These are phyloP conservation scores for Tetragnatha versicolor DNA, from an alignment of 1,140 invertebrate species.

Conservation along the genomic window DNA sequence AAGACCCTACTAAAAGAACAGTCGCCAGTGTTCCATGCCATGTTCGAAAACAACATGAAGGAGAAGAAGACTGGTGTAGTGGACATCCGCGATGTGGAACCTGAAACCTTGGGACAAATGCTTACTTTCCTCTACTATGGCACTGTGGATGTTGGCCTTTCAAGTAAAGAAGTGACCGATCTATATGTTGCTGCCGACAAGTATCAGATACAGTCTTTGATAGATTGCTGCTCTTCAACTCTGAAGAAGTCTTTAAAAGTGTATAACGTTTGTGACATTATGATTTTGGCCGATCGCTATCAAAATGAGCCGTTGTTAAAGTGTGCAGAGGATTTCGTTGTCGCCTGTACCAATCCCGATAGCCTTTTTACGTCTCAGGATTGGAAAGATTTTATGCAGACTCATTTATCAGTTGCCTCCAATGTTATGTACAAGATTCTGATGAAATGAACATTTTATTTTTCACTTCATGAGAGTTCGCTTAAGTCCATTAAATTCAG, in stretches of 20 bases:
- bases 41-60: conserved; percentile 99
- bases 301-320: not conserved
- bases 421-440: not conserved
- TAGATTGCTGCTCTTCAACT: not conserved
- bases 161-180: not conserved
- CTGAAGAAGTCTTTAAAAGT: not conserved
- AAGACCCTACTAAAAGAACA: conserved; percentile 95
- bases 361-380: not conserved
- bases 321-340: not conserved
- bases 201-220: not conserved
- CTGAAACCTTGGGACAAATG: not conserved
- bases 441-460: too few species aligned
- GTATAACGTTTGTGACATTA: not conserved
- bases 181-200: not conserved
- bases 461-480: too few species aligned
- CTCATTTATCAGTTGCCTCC: not conserved
- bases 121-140: not conserved
- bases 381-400: not conserved
- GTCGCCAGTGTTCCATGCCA: conserved; percentile 93
- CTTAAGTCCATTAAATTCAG: not conserved
- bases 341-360: not conserved
- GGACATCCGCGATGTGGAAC: conserved; percentile 48
- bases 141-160: not conserved
- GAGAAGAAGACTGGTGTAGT: conserved; percentile 70
- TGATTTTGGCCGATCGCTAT: not conserved